Percentiles rank a stretch among this genome's conserved stretches.
Evolutionary conservation across 2,797 vertebrate genomes (phyloP).

Genomic region (Rallus crepitans): DNA sequence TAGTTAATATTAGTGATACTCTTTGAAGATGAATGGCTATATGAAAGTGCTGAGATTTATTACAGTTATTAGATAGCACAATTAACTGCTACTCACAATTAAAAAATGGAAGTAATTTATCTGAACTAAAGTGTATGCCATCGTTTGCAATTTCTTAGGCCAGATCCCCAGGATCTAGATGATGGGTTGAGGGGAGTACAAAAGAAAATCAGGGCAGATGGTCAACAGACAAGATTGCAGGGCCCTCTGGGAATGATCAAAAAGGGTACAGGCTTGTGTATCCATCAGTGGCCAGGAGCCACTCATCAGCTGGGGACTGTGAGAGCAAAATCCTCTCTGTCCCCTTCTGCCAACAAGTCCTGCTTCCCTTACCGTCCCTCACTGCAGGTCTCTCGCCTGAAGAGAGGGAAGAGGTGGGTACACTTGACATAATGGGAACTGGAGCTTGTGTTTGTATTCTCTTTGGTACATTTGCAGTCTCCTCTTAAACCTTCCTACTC

Average conservation of each 20-base stretch:
- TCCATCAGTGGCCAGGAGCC: neutral
- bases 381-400: neutral
- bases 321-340: neutral
- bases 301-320: neutral
- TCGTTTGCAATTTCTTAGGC: neutral
- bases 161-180: neutral
- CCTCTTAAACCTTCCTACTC: neutral
- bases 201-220: neutral
- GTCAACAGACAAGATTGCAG: neutral
- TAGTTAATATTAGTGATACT: slow-evolving; percentile 42
- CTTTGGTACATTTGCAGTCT: neutral
- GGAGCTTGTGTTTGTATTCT: neutral
- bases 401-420: neutral
- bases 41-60: slow-evolving; percentile 32
- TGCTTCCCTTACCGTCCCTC: neutral
- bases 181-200: neutral
- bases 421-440: neutral
- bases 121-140: neutral
- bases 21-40: slow-evolving; percentile 45
- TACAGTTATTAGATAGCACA: slow-evolving; percentile 20
- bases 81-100: neutral
- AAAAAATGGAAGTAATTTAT: neutral
- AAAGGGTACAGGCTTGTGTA: neutral
- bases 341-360: neutral
- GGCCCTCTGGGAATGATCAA: neutral